Evolutionary conservation across 2,113 vertebrate genomes (phyloP).

Genomic region (Odontesthes bonariensis): DNA sequence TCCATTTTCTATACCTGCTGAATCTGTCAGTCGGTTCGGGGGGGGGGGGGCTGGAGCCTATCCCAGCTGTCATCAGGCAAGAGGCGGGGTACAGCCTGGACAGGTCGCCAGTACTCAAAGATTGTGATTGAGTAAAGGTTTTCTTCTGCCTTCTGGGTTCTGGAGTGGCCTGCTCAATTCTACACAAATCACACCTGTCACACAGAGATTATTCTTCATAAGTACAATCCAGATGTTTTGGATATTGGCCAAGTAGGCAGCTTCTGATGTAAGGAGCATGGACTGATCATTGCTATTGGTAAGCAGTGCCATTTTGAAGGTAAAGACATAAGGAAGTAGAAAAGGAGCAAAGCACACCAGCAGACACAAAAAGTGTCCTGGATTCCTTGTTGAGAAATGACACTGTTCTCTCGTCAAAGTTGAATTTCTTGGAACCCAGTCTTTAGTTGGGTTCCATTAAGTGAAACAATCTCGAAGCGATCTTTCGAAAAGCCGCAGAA

Average conservation of each 20-base stretch:
- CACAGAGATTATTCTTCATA: slow-evolving; percentile 16
- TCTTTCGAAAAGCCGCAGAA: too few relatives aligned
- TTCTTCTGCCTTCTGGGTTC: slow-evolving; percentile 16
- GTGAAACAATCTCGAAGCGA: too few relatives aligned
- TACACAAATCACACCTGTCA: slow-evolving; percentile 33
- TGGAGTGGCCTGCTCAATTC: slow-evolving; percentile 16
- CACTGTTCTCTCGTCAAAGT: neutral
- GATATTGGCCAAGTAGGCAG: slow-evolving; percentile 7
- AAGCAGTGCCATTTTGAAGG: neutral
- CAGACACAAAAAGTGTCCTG: neutral
- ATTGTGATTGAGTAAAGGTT: slow-evolving; percentile 29
- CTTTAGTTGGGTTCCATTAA: too few relatives aligned
- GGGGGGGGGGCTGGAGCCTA: too few relatives aligned
- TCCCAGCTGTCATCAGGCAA: too few relatives aligned
- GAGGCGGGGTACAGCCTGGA: too few relatives aligned
- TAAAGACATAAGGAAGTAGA: neutral
- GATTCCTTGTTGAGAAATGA: neutral
- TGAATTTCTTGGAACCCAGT: too few relatives aligned
- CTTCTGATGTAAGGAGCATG: too few relatives aligned
- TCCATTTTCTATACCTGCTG: too few relatives aligned
- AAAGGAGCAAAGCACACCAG: neutral
- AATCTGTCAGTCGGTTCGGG: too few relatives aligned
- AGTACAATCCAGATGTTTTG: neutral
- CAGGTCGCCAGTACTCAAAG: too few relatives aligned
- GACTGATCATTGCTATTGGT: neutral